Base-by-base conservation (phyloP, 2,797 vertebrate genomes). In the Toxotes lorentzi region DNA sequence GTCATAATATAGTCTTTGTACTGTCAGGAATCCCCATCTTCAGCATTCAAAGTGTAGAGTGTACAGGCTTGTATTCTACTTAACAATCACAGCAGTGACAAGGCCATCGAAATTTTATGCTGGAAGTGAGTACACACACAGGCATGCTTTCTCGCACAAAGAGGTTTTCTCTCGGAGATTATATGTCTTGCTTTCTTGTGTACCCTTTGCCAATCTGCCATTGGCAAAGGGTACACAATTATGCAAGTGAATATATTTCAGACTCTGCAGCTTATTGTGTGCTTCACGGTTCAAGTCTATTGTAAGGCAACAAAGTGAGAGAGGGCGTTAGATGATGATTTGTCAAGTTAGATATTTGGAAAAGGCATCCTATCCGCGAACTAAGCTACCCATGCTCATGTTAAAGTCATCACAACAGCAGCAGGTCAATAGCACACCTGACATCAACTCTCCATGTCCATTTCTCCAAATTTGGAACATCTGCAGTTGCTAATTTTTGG, bases 151-250 rank as follows among this genome's bases (percentile, higher is more conserved):
- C 61, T 65, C 2, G 7, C 60, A 79, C 65, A 73, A 89, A 86
- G 81, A 72, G 64, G 73, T 83, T 86, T 84, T 85, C 81, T 88
- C 78, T 68, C 14, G 1, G 74, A 88, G 85, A 90, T 91, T 88
- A 89, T 82, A 67, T 16, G 45, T 76, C 48, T 72, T 59, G 76
- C 77, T 82, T 87, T 81, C 75, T 84, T 84, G 68, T 80, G 78
- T 71, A 68, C 79, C 68, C 53, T 58, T 81, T 87, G 63, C 89
- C 81, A 89, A 81, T 75, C 66, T 76, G 65, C 66, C 75, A 70
- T 86, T 89, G n/a, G n/a, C n/a, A n/a, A n/a, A n/a, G n/a, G n/a
- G n/a, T n/a, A n/a, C n/a, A n/a, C n/a, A n/a, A n/a, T n/a, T 82
- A 68, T 83, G 75, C 59, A 63, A 77, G 76, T 80, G 83, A 88